Conservation (phyloP, 2,888 invertebrate genomes). For the Mythimna loreyi region DNA sequence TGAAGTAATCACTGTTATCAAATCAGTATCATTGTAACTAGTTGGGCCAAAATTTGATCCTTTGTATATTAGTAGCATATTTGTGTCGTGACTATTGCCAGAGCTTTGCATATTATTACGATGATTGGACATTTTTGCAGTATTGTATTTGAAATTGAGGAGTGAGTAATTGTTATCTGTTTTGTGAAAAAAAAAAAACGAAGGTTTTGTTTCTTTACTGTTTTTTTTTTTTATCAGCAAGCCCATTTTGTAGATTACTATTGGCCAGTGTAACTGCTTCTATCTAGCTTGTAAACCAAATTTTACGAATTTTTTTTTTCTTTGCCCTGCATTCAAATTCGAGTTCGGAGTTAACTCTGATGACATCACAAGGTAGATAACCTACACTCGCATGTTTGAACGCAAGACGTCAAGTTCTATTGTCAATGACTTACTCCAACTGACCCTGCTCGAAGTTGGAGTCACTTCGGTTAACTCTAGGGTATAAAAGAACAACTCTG, state of each 20-base stretch:
- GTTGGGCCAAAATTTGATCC: conserved; percentile 18
- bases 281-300: not conserved
- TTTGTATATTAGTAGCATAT: not conserved
- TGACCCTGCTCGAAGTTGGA: no score
- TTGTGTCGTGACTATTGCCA: not conserved
- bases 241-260: not conserved
- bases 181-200: not conserved
- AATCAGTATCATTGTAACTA: conserved; percentile 12
- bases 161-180: not conserved
- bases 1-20: conserved; percentile 29
- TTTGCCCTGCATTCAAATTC: no score
- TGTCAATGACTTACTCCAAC: no score
- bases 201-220: not conserved
- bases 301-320: not conserved
- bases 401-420: no score
- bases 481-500: no score
- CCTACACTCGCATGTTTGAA: no score
- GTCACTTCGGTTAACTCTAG: no score
- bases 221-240: not conserved
- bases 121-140: no score
- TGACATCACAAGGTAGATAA: no score
- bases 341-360: no score
- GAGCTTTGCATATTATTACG: conserved; percentile 13
- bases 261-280: not conserved
- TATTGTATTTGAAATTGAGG: no score